Percentiles rank a stretch among this genome's conserved stretches.
Conservation (phyloP, 2,797 vertebrate species). For the Sebastes vulpes region DNA sequence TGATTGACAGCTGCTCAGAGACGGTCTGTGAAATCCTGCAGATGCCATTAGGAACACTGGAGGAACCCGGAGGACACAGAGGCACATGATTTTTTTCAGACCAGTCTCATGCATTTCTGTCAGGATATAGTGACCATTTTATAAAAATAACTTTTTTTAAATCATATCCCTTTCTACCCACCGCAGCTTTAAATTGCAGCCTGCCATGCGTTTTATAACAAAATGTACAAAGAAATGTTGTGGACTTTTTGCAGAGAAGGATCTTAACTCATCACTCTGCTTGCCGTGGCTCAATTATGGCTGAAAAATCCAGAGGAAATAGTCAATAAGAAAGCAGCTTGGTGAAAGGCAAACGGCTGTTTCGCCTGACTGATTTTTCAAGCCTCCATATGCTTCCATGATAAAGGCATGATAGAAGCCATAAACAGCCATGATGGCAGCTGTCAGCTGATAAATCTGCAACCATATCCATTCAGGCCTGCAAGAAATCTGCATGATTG, state of each 20-base stretch:
- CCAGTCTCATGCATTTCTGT: not conserved
- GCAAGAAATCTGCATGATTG: conserved; percentile 35
- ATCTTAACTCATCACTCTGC: conserved; percentile 37
- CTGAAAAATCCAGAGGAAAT: conserved; percentile 55
- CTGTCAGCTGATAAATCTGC: conserved; percentile 57
- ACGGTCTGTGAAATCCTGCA: not conserved
- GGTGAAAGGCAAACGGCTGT: conserved; percentile 30
- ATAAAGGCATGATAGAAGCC: conserved; percentile 15
- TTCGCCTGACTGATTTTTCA: conserved; percentile 39
- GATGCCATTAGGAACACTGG: not conserved
- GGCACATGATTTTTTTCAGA: not conserved
- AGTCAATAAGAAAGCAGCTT: conserved; percentile 52
- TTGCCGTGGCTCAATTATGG: conserved; percentile 41
- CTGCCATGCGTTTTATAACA: conserved; percentile 20
- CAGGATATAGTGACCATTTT: not conserved
- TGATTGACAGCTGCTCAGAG: not conserved
- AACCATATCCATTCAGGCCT: conserved; percentile 33
- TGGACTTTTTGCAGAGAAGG: conserved; percentile 30
- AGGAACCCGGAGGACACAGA: not conserved
- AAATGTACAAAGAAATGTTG: not conserved
- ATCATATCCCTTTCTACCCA: not conserved
- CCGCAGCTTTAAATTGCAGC: conserved; percentile 1
- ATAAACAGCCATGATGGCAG: conserved; percentile 41
- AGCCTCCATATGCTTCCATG: conserved; percentile 31
- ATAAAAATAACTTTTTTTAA: not conserved